Percentiles rank a stretch among this genome's conserved stretches.
phyloP scores from a whole-genome alignment of 2,113 vertebrate species.

The Gnathonemus longibarbis region DNA sequence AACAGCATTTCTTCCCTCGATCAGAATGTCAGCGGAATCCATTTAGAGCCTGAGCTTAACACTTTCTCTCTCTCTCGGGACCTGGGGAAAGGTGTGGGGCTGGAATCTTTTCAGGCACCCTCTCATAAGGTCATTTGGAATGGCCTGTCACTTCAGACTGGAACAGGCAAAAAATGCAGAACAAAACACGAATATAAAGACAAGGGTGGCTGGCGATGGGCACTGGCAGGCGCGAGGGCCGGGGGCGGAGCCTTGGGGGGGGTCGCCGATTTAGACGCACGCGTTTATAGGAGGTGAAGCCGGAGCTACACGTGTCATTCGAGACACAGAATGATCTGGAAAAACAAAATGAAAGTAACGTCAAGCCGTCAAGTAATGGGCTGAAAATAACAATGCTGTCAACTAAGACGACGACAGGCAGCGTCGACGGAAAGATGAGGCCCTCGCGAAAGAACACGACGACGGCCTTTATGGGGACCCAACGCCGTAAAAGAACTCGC shows the following conservation, averaged over 20 bases:
- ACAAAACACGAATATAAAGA: slow-evolving; percentile 13
- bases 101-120: slow-evolving; percentile 14
- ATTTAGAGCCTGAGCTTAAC: slow-evolving; percentile 29
- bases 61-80: slow-evolving; percentile 15
- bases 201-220: slow-evolving; percentile 13
- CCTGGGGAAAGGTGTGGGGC: slow-evolving; percentile 22
- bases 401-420: background rate
- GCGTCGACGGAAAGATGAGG: background rate
- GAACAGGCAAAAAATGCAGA: background rate
- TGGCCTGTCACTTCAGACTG: slow-evolving; percentile 20
- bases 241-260: background rate
- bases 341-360: background rate
- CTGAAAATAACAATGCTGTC: slow-evolving; percentile 20
- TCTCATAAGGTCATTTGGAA: slow-evolving; percentile 29
- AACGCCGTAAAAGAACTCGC: background rate
- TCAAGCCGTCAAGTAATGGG: background rate
- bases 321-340: background rate
- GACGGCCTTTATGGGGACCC: background rate
- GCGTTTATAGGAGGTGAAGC: background rate
- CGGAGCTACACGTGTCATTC: background rate
- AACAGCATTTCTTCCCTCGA: slow-evolving; percentile 26
- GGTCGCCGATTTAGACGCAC: background rate
- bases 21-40: slow-evolving; percentile 35
- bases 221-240: background rate
- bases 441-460: background rate